Evolutionary conservation across 2,113 vertebrate species (phyloP).

Genomic region (Rhinogobius similis): DNA sequence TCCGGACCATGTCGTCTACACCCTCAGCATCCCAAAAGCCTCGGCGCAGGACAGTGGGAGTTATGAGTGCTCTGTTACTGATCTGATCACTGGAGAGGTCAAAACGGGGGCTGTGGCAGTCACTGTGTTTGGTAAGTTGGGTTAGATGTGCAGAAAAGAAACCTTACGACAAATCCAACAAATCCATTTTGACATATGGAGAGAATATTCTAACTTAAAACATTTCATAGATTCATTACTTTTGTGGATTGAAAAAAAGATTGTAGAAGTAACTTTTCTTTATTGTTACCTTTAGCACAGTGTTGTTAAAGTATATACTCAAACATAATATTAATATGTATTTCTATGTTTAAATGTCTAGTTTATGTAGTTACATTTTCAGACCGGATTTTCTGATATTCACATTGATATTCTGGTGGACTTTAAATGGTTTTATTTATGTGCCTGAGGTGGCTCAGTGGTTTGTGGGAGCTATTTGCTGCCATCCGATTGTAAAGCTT

Average conservation of each 20-base stretch:
- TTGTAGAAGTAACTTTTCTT: no score
- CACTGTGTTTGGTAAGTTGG: slow-evolving; percentile 83
- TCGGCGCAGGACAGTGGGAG: slow-evolving; percentile 85
- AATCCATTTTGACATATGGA: no score
- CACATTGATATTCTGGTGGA: slow-evolving; percentile 25
- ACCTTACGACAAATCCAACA: no score
- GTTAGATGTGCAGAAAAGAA: neutral
- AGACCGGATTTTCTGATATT: slow-evolving; percentile 16
- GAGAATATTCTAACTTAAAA: no score
- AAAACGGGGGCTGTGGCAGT: slow-evolving; percentile 80
- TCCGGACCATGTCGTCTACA: slow-evolving; percentile 74
- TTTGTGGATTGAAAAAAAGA: no score
- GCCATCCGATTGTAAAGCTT: slow-evolving; percentile 40
- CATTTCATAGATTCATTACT: no score
- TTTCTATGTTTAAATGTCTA: neutral
- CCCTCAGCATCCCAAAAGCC: slow-evolving; percentile 82
- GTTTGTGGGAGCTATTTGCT: slow-evolving; percentile 50
- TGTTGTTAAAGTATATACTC: no score
- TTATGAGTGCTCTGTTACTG: slow-evolving; percentile 86
- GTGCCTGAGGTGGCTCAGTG: slow-evolving; percentile 10
- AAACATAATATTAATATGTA: no score
- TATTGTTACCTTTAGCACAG: no score
- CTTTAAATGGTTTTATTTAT: slow-evolving; percentile 11
- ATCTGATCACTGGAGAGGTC: slow-evolving; percentile 74
- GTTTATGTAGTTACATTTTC: neutral